Evolutionary conservation across 1,140 invertebrate genomes (phyloP).

Genomic region (Cyphomyrmex costatus): DNA sequence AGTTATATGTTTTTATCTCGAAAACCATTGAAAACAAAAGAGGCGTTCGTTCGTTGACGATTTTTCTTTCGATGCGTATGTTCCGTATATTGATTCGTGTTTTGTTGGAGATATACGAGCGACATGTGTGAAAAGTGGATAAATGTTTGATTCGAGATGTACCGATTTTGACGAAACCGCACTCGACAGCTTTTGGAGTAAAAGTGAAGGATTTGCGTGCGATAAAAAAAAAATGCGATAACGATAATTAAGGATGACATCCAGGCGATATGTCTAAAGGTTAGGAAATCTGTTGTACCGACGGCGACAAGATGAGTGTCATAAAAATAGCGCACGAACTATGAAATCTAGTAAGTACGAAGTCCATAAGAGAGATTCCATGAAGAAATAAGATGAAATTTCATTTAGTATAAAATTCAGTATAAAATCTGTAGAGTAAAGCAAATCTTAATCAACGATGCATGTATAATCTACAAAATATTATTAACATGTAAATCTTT

Average conservation of each 20-base stretch:
- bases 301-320: neutral
- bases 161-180: neutral
- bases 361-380: too few species aligned
- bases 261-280: neutral
- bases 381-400: too few species aligned
- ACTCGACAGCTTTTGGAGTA: neutral
- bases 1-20: neutral
- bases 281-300: constrained; percentile 1
- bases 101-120: too few species aligned
- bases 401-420: too few species aligned
- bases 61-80: neutral
- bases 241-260: too few species aligned
- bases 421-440: too few species aligned
- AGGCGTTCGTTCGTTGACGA: too few species aligned
- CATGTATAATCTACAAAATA: too few species aligned
- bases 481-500: too few species aligned
- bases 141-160: too few species aligned
- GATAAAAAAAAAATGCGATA: neutral
- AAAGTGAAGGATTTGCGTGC: neutral
- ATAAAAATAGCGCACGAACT: neutral
- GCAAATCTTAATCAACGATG: too few species aligned
- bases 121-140: neutral
- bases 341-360: neutral
- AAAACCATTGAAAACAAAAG: neutral
- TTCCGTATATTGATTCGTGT: neutral